Evolutionary conservation across 1,140 invertebrate genomes (phyloP), one percentile per base, ranked within the genome.

Genomic region (Brachionus rotundiformis): DNA sequence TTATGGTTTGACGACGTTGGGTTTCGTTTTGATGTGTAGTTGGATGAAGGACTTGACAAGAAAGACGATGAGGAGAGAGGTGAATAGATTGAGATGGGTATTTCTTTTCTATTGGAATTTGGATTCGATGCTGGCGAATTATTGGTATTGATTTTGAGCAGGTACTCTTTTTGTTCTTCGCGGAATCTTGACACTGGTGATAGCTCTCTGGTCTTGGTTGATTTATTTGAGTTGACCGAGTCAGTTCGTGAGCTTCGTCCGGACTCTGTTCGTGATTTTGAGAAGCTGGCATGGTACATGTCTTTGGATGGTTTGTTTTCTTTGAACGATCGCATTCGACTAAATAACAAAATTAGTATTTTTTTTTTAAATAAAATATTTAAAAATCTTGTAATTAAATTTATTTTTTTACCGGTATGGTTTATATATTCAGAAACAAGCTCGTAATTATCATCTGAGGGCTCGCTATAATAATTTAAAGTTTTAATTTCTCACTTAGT

Each of bases 71-170:
- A 73, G 8, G 68, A 73, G 36, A 73, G 41, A 8, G 68, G 68
- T 23, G 68, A 73, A 29, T 73, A 73, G 68, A 73, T 73, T 73
- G 68, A 44, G 19, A 73, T 73, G 16, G 68, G 68, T 11, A 73
- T 73, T 44, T 73, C 68, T 29, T 73, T 73, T 73, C 68, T n/a
- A 73, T 73, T 73, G 68, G 68, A 8, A 73, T 73, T 73, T 73
- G 68, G 44, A 44, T 73, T 44, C 68, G 68, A 44, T 73, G 68
- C 23, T 73, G 68, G 13, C 36, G 68, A 33, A 68, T 68, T 68
- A 68, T 23, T 44, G 68, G 68, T 73, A 44, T 73, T 73, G 39
- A 73, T 16, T 41, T 23, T 16, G 6, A 73, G 36, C 36, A 73
- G 13, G 25, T 73, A 73, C 23, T 44, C 68, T 73, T 73, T 73